Conservation (phyloP, 2,888 invertebrate species). For the Drosophila siamana region DNA sequence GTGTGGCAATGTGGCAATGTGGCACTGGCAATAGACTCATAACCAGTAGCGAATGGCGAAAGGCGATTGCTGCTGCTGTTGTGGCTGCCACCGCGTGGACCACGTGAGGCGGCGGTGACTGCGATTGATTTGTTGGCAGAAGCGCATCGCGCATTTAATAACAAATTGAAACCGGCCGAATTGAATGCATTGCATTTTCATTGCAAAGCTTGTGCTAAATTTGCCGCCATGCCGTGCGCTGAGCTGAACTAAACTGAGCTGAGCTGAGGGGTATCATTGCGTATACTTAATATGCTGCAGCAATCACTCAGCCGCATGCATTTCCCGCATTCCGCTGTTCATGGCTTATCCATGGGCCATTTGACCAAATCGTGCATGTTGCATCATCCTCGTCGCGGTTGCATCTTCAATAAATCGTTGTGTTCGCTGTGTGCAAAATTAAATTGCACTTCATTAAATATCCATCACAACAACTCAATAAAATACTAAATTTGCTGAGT, state of each 20-base stretch:
- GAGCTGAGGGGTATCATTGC: conserved; percentile 19
- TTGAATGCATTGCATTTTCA: conserved; percentile 42
- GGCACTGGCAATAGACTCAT: conserved; percentile 13
- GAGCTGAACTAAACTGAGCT: too few species aligned
- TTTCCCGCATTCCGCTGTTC: not conserved
- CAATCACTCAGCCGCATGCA: conserved; percentile 45
- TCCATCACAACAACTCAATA: conserved; percentile 80
- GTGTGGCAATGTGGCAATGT: conserved; percentile 1
- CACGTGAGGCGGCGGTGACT: not conserved
- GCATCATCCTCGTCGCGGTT: conserved; percentile 33
- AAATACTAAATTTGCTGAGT: conserved; percentile 68
- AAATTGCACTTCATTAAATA: conserved; percentile 79
- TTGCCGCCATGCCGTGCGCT: too few species aligned
- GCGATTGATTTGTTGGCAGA: conserved; percentile 59
- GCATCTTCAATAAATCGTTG: conserved; percentile 61
- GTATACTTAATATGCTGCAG: conserved; percentile 64
- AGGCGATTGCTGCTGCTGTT: conserved; percentile 1
- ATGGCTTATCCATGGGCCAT: conserved; percentile 18
- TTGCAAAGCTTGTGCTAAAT: conserved; percentile 8
- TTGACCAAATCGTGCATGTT: conserved; percentile 40
- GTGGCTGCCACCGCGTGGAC: conserved; percentile 5
- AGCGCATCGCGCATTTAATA: conserved; percentile 44
- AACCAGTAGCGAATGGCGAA: conserved; percentile 14
- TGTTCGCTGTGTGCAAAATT: conserved; percentile 45
- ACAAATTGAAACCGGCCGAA: conserved; percentile 51